A percentile compares a stretch with the other conserved stretches of the same genome.
Conservation (phyloP, 1,140 invertebrate species). For the Ceratina japonica region DNA sequence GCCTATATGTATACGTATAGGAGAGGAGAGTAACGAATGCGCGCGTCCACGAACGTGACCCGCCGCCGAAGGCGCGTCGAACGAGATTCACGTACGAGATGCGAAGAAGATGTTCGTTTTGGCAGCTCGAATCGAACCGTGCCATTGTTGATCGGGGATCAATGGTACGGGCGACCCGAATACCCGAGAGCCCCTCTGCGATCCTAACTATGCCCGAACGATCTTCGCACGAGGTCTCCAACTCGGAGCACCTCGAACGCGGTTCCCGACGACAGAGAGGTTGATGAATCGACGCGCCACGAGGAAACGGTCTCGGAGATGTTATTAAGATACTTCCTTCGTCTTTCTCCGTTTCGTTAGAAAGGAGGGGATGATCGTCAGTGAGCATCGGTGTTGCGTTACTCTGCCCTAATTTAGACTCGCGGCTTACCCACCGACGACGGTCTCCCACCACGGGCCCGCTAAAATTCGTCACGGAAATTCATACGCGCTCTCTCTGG, state of each 20-base stretch:
- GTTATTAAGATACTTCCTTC: constrained; percentile 51
- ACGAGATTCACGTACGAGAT: neutral
- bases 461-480: constrained; percentile 67
- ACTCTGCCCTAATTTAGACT: constrained; percentile 80
- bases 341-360: constrained; percentile 44
- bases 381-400: constrained; percentile 77
- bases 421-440: constrained; percentile 66
- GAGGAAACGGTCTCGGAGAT: constrained; percentile 24
- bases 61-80: neutral
- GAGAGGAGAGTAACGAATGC: neutral
- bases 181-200: constrained; percentile 13
- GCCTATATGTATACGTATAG: neutral
- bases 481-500: constrained; percentile 60
- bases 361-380: constrained; percentile 23
- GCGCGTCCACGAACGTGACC: neutral
- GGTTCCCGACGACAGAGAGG: constrained; percentile 16
- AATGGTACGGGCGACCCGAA: constrained; percentile 38
- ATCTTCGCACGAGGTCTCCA: constrained; percentile 22
- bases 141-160: constrained; percentile 35
- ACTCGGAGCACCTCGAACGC: constrained; percentile 1
- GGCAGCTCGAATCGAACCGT: neutral
- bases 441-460: constrained; percentile 57
- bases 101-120: neutral
- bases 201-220: constrained; percentile 27
- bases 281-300: constrained; percentile 2